Base-by-base conservation (phyloP, 1,140 invertebrate genomes). In the Drosophila arizonae region DNA sequence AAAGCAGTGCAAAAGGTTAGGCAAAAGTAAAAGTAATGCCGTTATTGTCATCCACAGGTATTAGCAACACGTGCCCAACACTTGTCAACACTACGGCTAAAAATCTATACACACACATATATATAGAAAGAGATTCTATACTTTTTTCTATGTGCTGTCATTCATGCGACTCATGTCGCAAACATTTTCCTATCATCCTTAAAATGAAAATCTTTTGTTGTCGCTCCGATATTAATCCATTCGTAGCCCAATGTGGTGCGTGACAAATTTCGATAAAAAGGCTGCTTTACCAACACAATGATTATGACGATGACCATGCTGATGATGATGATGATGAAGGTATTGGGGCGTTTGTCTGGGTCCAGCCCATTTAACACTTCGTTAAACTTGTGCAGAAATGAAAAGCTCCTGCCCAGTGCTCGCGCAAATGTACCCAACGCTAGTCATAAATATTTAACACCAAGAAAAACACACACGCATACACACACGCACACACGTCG, bases 241-340 rank as follows among this genome's bases (percentile, higher is more conserved):
- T 70, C 66, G 64, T 60, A 66, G 73, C 56, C 62, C 68, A 78
- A 69, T 71, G 64, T 72, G 74, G 81, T 86, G 81, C 81, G 81
- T 86, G 81, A 86, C 81, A 86, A 86, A 86, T 86, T 86, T 86
- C 78, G 64, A 86, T 86, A 86, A 86, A 86, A 86, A 76, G 81
- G 71, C 69, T 80, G 70, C 57, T 51, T 28, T 28, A 41, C 63
- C 72, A 54, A 48, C 48, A 45, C 24, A 33, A 65, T 46, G 56
- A 30, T 50, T 58, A 51, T 65, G 55, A 43, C 8, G 10, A 24
- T 28, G n/a, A 41, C 30, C 8, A 24, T 28, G 10, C 8, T 51
- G 36, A 10, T 58, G 9, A 17, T 26, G 10, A 17, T 51, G 36
- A 15, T 58, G 50, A 51, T 15, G 13, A 30, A 28, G 50, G 48